These are phyloP conservation scores for Dryobota labecula DNA, from an alignment of 2,888 invertebrate species.

Conservation along the genomic window DNA sequence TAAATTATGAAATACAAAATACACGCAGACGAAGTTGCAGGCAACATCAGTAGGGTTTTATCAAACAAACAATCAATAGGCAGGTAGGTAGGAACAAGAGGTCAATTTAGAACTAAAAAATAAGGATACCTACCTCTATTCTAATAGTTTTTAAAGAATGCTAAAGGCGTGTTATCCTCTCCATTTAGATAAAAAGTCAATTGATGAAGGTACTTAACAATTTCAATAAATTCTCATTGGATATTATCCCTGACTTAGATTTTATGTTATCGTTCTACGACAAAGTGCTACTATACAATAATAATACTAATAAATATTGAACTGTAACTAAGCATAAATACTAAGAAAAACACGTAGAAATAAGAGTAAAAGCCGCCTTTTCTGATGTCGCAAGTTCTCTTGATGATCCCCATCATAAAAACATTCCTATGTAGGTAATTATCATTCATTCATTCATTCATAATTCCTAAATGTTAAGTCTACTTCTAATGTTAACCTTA, in stretches of 20 bases:
- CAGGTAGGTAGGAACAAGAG: neutral
- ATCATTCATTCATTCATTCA: too few relatives aligned
- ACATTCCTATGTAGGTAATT: too few relatives aligned
- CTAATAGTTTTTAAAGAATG: neutral
- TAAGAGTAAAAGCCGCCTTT: neutral
- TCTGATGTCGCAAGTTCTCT: neutral
- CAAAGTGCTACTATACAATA: slow-evolving; percentile 26
- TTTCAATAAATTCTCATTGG: slow-evolving; percentile 45
- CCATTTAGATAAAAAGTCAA: slow-evolving; percentile 42
- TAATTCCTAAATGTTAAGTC: too few relatives aligned
- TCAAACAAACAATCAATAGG: neutral
- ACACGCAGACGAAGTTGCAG: neutral
- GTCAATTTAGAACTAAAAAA: neutral
- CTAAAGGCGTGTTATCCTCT: slow-evolving; percentile 1
- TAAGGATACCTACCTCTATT: slow-evolving; percentile 1
- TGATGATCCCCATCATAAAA: too few relatives aligned
- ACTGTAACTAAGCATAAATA: neutral
- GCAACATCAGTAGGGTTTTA: neutral
- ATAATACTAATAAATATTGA: slow-evolving; percentile 15
- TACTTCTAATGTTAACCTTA: neutral
- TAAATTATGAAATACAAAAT: neutral
- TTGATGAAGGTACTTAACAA: slow-evolving; percentile 28
- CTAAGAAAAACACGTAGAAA: neutral
- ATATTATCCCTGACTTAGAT: neutral
- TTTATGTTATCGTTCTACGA: slow-evolving; percentile 29